Conservation (phyloP, 1,140 invertebrate species). For the Odontomachus brunneus region DNA sequence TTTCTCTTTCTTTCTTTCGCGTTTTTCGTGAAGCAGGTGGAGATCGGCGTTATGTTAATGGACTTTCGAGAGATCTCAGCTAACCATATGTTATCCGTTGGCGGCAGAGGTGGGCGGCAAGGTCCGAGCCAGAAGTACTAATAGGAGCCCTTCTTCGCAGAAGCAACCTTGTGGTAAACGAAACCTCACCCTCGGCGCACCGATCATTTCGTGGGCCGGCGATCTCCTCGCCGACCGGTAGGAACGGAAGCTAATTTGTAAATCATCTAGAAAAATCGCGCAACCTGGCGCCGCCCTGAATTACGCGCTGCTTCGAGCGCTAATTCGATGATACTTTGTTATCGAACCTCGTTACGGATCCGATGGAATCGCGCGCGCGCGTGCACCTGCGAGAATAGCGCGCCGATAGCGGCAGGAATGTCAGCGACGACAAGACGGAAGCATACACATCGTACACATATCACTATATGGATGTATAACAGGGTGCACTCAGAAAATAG, state of each 20-base stretch:
- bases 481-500: too few species aligned
- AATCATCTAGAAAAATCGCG: constrained; percentile 68
- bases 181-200: constrained; percentile 54
- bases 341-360: not conserved
- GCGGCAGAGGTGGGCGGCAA: constrained; percentile 47
- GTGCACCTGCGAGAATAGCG: constrained; percentile 27
- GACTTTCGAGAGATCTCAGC: constrained; percentile 72
- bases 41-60: constrained; percentile 77
- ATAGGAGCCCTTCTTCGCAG: constrained; percentile 69
- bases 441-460: too few species aligned
- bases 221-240: constrained; percentile 42
- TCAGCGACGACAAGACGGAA: constrained; percentile 3
- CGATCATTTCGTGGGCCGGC: constrained; percentile 60
- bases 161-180: constrained; percentile 66
- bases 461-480: too few species aligned
- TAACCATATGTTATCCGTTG: constrained; percentile 79
- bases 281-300: constrained; percentile 49
- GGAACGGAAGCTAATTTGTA: constrained; percentile 76
- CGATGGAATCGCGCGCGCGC: not conserved
- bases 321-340: constrained; percentile 31
- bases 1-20: constrained; percentile 3
- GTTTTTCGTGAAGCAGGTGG: constrained; percentile 78
- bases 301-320: constrained; percentile 35
- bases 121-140: constrained; percentile 65
- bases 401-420: not conserved